Evolutionary conservation across 1,140 invertebrate genomes (phyloP).

Genomic region (Scaptomyza hsui): DNA sequence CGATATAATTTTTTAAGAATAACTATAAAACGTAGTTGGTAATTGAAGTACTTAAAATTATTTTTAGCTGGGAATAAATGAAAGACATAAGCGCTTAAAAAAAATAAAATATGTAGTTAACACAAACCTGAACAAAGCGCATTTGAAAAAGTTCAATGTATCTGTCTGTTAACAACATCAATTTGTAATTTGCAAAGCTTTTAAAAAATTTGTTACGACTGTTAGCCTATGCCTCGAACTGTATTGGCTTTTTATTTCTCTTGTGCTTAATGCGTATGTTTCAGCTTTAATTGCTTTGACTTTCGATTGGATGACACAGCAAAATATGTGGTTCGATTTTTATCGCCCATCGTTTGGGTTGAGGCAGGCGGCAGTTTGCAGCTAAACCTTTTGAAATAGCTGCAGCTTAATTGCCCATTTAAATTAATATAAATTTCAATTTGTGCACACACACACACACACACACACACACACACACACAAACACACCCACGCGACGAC

Average conservation of each 20-base stretch:
- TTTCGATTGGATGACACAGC: slow-evolving; percentile 64
- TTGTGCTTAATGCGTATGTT: background rate
- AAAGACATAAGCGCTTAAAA: too few relatives aligned
- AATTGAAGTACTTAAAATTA: too few relatives aligned
- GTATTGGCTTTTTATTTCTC: slow-evolving; percentile 29
- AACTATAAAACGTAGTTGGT: too few relatives aligned
- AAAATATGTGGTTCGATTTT: slow-evolving; percentile 27
- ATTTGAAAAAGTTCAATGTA: background rate
- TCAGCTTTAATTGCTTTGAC: slow-evolving; percentile 36
- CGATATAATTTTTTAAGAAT: slow-evolving; percentile 2
- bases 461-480: slow-evolving; percentile 24
- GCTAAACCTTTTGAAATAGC: slow-evolving; percentile 65
- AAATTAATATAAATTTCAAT: slow-evolving; percentile 82
- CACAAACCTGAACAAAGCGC: background rate
- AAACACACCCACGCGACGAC: slow-evolving; percentile 19
- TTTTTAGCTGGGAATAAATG: too few relatives aligned
- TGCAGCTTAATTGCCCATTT: slow-evolving; percentile 75
- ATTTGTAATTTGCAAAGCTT: background rate
- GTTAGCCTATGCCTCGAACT: slow-evolving; percentile 8
- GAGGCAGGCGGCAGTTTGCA: slow-evolving; percentile 39
- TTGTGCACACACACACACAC: slow-evolving; percentile 40
- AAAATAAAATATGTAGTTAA: too few relatives aligned
- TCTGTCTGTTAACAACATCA: background rate
- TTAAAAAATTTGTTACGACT: slow-evolving; percentile 16
- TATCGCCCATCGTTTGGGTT: slow-evolving; percentile 43